Base-by-base conservation (phyloP, 92 coral and sea anemone species). In the Parazoanthus atlanticus region DNA sequence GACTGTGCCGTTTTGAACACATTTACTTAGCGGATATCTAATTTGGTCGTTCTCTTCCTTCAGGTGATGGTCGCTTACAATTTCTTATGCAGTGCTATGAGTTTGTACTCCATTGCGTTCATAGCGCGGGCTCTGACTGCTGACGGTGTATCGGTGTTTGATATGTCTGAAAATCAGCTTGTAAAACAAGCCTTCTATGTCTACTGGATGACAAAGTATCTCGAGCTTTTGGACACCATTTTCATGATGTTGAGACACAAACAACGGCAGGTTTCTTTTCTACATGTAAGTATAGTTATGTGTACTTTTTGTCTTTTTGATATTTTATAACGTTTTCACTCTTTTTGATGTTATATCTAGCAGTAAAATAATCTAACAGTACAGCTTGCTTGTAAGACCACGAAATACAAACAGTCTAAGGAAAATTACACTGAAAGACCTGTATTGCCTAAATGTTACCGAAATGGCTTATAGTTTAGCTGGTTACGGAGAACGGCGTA, bases 171-270 rank as follows among this genome's bases (percentile, higher is more conserved):
- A 32, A 93, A 94, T 64, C 78, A 92, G n/a, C 85, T 70, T 28
- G 93, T 94, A 28, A 89, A 93, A 74, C 99, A 95, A 78, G 98
- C 95, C 12, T 78, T 95, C 40, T 76, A 54, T 46, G 86, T 96
- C 36, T 96, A 95, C 91, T 89, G 89, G 90, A 32, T 92, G 81
- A 96, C 99, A 43, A 96, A 96, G 91, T 86, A 79, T 82, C 64
- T 96, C 11, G 99, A 96, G 65, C 81, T 96, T 76, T 43, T 96
- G 74, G 99, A 96, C 73, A 96, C 99, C 32, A 92, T 95, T 25
- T 93, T 96, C 76, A 96, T 96, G 99, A 93, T 96, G 72, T 77
- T 96, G 43, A 92, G 99, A 31, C 99, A 96, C 92, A 91, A 91
- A 52, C 94, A 93, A 47, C 80, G 99, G 64, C 99, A 96, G 88